Base-by-base conservation (phyloP, 2,797 vertebrate species). In the Adrianichthys oophorus region DNA sequence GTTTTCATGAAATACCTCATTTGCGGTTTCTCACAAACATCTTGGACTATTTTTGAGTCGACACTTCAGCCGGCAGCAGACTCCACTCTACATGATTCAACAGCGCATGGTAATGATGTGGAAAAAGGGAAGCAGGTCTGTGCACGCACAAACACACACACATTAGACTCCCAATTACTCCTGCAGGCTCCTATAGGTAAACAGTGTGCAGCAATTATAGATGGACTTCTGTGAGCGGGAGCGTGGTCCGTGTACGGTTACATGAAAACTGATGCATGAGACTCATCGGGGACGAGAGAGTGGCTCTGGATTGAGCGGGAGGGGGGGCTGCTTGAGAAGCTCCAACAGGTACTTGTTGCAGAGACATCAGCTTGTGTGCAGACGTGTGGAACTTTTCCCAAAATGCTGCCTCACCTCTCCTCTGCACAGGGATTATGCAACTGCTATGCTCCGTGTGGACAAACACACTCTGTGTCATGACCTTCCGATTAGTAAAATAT, bases 51-150 rank as follows among this genome's bases (percentile, higher is more conserved):
- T 47, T 51, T 55, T 7, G 23, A 40, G 12, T 58, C 19, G 7
- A n/a, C 57, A 19, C 4, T 17, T 29, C 14, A 71, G 48, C 14
- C 23, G 37, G 15, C 53, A 59, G n/a, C 48, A 56, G 26, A 55
- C 52, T 62, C 8, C 52, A 44, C 44, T 62, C 48, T 53, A 41
- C 21, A 43, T 77, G 75, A 78, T 57, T 70, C 81, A 80, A 49
- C 40, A 48, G 56, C 1, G 1, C 45, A 56, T 76, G 74, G 60
- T 63, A 58, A 12, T n/a, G 24, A 62, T 19, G 40, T 57, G 68
- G 62, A 84, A 80, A 73, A 43, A 37, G 48, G 63, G 66, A 76
- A 85, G 73, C 47, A 47, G 56, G 43, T 79, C 48, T 62, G 19
- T 42, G 41, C 32, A 24, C 65, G 48, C 48, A 52, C 24, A 37